Percentiles rank a stretch among this genome's conserved stretches.
Conservation (phyloP, 2,888 invertebrate species). For the Auanema freiburgensis region DNA sequence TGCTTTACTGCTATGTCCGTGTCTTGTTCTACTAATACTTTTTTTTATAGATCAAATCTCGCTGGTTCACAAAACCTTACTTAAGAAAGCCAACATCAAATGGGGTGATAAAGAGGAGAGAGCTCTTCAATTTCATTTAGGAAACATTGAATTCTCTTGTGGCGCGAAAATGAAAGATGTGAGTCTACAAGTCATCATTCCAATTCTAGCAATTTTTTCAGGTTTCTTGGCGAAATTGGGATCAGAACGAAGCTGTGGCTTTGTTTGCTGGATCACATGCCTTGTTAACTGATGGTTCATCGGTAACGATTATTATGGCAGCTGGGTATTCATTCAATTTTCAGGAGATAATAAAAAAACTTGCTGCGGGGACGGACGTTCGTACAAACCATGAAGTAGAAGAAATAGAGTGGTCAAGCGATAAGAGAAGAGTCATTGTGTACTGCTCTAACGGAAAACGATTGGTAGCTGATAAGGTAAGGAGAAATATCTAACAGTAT, state of each 20-base stretch:
- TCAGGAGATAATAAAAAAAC: slow-evolving; percentile 61
- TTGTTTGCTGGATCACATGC: slow-evolving; percentile 68
- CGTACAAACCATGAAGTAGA: slow-evolving; percentile 23
- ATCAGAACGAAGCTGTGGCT: slow-evolving; percentile 68
- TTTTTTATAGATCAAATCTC: slow-evolving; percentile 20
- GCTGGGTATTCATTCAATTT: too few relatives aligned
- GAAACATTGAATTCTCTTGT: slow-evolving; percentile 68
- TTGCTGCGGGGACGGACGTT: slow-evolving; percentile 65
- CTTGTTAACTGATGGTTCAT: slow-evolving; percentile 65
- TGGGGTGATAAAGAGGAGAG: slow-evolving; percentile 26
- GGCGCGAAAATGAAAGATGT: slow-evolving; percentile 64
- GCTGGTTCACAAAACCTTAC: slow-evolving; percentile 20
- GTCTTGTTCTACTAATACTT: not conserved
- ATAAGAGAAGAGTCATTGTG: slow-evolving; percentile 19
- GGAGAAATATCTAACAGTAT: not conserved
- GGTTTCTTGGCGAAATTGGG: slow-evolving; percentile 64
- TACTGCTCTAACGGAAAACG: slow-evolving; percentile 19
- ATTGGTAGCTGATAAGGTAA: slow-evolving; percentile 24
- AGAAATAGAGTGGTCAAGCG: slow-evolving; percentile 12
- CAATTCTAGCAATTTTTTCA: slow-evolving; percentile 16
- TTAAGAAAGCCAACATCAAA: slow-evolving; percentile 19
- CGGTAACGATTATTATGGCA: slow-evolving; percentile 46
- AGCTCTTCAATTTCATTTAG: slow-evolving; percentile 67
- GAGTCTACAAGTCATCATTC: slow-evolving; percentile 2
- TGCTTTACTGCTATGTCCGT: too few relatives aligned